Evolutionary conservation across 2,888 invertebrate genomes (phyloP).

Genomic region (Aspidapion aeneum): DNA sequence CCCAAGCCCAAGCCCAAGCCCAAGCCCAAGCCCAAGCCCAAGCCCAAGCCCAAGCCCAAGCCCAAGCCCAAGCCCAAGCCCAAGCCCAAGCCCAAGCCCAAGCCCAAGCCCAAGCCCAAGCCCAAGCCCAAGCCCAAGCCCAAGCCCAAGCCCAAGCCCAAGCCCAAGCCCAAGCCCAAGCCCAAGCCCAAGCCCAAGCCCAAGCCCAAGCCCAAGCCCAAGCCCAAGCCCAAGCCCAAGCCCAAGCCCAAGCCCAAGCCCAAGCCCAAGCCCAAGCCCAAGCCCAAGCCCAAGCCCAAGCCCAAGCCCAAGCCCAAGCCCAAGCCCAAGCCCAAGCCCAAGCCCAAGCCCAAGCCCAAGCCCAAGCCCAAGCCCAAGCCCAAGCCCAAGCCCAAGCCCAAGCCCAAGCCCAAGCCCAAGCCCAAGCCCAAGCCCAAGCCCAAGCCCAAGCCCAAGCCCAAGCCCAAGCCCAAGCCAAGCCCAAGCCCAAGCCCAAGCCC

Average conservation of each 20-base stretch:
- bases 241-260: neutral
- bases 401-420: neutral
- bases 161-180: no score
- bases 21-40: neutral
- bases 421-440: neutral
- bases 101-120: slow-evolving; percentile 5
- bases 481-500: slow-evolving; percentile 5
- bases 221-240: slow-evolving; percentile 3
- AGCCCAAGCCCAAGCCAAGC: no score
- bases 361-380: slow-evolving; percentile 8
- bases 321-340: slow-evolving; percentile 2
- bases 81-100: slow-evolving; percentile 3
- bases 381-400: slow-evolving; percentile 7
- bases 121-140: slow-evolving; percentile 6
- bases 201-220: slow-evolving; percentile 3
- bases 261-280: neutral
- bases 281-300: slow-evolving; percentile 5
- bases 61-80: slow-evolving; percentile 7
- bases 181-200: no score
- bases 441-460: neutral
- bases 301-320: slow-evolving; percentile 5
- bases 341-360: slow-evolving; percentile 7
- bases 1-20: neutral
- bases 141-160: slow-evolving; percentile 3
- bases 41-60: slow-evolving; percentile 5